Evolutionary conservation across 2,888 invertebrate genomes (phyloP).

Genomic region (Tiliacea aurago): DNA sequence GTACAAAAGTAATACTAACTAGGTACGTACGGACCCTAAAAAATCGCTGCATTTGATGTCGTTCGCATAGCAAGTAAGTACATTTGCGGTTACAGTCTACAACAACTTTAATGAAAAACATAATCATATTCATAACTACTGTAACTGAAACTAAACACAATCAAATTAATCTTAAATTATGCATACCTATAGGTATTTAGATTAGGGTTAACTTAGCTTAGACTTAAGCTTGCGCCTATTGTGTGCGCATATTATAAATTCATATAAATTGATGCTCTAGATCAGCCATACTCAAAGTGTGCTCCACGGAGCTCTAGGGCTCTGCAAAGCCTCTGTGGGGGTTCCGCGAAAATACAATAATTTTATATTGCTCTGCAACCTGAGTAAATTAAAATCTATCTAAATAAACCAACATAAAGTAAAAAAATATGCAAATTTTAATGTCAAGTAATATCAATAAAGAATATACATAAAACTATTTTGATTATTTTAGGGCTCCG

Average conservation of each 20-base stretch:
- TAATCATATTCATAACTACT: conserved; percentile 39
- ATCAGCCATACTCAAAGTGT: no score
- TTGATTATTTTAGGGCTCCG: no score
- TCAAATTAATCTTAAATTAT: conserved; percentile 34
- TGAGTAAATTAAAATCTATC: no score
- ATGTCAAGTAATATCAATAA: no score
- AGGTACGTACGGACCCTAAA: conserved; percentile 6
- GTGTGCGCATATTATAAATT: background rate
- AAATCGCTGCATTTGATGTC: conserved; percentile 32
- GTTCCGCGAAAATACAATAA: no score
- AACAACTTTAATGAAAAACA: conserved; percentile 31
- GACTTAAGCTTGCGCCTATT: background rate
- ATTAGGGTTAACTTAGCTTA: conserved; percentile 17
- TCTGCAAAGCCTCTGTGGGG: no score
- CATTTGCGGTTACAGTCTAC: conserved; percentile 22
- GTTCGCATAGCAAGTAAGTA: conserved; percentile 50
- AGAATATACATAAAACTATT: no score
- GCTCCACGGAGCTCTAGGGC: no score
- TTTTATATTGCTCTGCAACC: no score
- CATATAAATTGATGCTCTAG: conserved; percentile 1
- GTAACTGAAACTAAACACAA: conserved; percentile 39
- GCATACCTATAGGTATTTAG: conserved; percentile 25
- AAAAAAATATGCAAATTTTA: no score
- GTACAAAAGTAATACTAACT: background rate
- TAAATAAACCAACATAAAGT: no score